Conservation (phyloP, 1,140 invertebrate species). For the Cardiocondyla obscurior region DNA sequence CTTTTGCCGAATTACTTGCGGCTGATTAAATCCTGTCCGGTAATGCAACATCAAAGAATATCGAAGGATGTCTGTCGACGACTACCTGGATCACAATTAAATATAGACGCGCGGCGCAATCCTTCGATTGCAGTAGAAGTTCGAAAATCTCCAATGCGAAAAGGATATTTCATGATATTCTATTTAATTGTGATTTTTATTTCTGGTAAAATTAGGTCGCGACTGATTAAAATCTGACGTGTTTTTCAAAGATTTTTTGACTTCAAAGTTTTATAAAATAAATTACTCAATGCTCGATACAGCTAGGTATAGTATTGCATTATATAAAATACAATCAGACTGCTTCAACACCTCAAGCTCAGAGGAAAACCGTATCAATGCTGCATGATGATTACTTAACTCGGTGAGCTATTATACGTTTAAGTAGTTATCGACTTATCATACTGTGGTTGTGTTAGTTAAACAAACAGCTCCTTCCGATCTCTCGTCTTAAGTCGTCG, state of each 20-base stretch:
- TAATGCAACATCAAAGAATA: slow-evolving; percentile 49
- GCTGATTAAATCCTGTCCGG: slow-evolving; percentile 19
- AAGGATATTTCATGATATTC: neutral
- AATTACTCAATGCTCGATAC: neutral
- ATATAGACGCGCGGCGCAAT: neutral
- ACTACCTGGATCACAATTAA: neutral
- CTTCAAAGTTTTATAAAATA: neutral
- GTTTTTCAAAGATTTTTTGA: too few species aligned
- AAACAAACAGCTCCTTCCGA: slow-evolving; percentile 20
- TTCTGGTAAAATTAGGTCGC: too few species aligned
- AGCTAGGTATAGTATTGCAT: neutral
- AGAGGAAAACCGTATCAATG: neutral
- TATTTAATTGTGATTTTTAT: too few species aligned
- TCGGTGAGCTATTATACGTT: slow-evolving; percentile 4
- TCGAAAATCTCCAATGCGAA: neutral
- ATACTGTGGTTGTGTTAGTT: neutral
- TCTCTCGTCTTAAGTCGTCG: slow-evolving; percentile 29
- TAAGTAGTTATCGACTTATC: neutral
- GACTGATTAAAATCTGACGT: too few species aligned
- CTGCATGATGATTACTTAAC: neutral
- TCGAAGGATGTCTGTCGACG: slow-evolving; percentile 9
- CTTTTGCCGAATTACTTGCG: slow-evolving; percentile 35
- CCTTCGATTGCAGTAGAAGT: neutral
- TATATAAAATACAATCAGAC: neutral
- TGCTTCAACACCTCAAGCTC: neutral